Base-by-base conservation (phyloP, 92 coral and sea anemone species). In the Nematostella vectensis region DNA sequence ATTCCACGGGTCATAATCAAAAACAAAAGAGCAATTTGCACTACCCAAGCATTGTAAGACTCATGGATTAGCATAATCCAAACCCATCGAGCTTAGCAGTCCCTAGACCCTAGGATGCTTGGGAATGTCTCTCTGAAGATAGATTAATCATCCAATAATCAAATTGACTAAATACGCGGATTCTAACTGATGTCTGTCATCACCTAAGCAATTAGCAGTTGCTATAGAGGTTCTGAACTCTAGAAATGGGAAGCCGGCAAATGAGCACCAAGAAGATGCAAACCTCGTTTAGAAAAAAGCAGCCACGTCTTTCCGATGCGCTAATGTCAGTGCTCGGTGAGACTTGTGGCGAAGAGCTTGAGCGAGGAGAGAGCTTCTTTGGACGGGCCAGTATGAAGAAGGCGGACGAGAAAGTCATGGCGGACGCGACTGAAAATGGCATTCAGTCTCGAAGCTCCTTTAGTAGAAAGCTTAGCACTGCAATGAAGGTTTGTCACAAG, bases 341-440 rank as follows among this genome's bases (percentile, higher is more conserved):
- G 26, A 47, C 63, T 2, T 66, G 72, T 25, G 55, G 43, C 2
- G 59, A 55, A 44, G 72, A 66, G 31, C 45, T 66, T 0, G 72
- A 66, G 21, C 29, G 72, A n/a, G 72, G 72, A n/a, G 72, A 66
- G 48, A 66, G 54, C 1, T 66, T 26, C 33, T 66, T 66, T 20
- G 61, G 42, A 22, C 43, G 72, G 29, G 49, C 42, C 26, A 66
- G 72, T 23, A 49, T 66, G 13, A 44, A 55, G 25, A 29, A 54
- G 23, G 45, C 47, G 2, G 55, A 66, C 17, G 63, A 55, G 25
- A 29, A 44, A 13, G 43, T 2, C 3, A 45, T 45, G 51, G 18
- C 17, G 4, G 51, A 45, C 18, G 40, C 8, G 15, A 36, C 8
- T 15, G 42, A 36, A 8, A 6, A 11, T 4, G 9, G 9, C 4